Percentiles rank a stretch among this genome's conserved stretches.
phyloP scores from a whole-genome alignment of 2,113 vertebrate species.

The human (Homo sapiens) region DNA sequence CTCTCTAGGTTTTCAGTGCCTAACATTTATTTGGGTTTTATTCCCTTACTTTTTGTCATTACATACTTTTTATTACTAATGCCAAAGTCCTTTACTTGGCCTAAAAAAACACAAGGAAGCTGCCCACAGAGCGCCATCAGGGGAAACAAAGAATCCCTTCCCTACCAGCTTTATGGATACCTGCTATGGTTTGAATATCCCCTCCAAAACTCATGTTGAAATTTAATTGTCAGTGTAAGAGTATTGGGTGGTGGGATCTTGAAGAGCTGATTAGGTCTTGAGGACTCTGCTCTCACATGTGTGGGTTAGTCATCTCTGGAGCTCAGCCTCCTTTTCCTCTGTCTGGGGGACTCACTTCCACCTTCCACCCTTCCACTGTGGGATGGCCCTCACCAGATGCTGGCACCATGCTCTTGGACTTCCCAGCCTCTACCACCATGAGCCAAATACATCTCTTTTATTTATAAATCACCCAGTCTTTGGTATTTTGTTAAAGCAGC shows the following conservation, averaged over 20 bases:
- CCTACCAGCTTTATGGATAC: not conserved
- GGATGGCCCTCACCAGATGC: not conserved
- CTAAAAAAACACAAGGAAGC: fast-evolving
- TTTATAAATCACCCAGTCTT: not conserved
- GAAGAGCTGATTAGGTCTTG: not conserved
- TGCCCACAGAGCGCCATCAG: fast-evolving
- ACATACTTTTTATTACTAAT: not conserved
- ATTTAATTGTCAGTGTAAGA: not conserved
- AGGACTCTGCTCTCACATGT: too few relatives aligned
- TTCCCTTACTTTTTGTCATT: not conserved
- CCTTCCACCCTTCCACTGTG: too few relatives aligned
- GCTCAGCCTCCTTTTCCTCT: not conserved
- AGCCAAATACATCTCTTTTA: not conserved
- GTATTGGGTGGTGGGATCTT: not conserved
- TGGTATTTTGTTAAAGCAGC: not conserved
- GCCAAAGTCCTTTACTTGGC: not conserved
- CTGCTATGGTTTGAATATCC: not conserved
- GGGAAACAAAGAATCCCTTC: not conserved
- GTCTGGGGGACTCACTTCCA: not conserved
- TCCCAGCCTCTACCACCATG: not conserved
- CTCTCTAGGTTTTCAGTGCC: not conserved
- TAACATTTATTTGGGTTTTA: not conserved
- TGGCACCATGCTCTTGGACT: not conserved
- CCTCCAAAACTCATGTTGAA: not conserved
- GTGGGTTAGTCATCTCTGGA: not conserved